Conservation (phyloP, 2,888 invertebrate genomes). For the Taphrorychus bicolor region DNA sequence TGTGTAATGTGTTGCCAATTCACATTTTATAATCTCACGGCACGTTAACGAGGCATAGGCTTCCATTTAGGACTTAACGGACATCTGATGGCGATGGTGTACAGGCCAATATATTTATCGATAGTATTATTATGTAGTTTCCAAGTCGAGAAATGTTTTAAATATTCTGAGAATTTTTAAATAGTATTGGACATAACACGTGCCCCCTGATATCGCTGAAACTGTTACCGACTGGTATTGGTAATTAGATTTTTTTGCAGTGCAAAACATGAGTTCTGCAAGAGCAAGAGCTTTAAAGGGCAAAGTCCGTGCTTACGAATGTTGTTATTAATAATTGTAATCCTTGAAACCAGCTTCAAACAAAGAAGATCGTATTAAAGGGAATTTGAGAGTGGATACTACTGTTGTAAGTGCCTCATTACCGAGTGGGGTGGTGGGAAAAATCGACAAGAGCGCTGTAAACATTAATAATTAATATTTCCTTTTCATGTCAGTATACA, state of each 20-base stretch:
- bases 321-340: constrained; percentile 9
- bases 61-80: constrained; percentile 2
- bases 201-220: too few relatives aligned
- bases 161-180: constrained; percentile 2
- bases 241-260: neutral
- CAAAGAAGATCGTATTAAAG: constrained; percentile 17
- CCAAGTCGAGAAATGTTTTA: neutral
- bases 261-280: neutral
- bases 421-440: neutral
- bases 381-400: constrained; percentile 18
- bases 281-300: neutral
- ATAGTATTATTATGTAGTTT: neutral
- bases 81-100: constrained; percentile 2
- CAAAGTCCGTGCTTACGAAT: constrained; percentile 7
- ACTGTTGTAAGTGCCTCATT: constrained; percentile 11
- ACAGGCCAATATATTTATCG: neutral
- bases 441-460: constrained; percentile 23
- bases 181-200: neutral
- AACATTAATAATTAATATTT: constrained; percentile 33
- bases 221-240: neutral
- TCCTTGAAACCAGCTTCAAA: constrained; percentile 19
- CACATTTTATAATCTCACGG: constrained; percentile 4
- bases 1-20: constrained; percentile 19
- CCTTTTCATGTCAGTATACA: constrained; percentile 26
- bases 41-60: neutral